A percentile compares a stretch with the other conserved stretches of the same genome.
These are phyloP conservation scores for Chrysocyon brachyurus DNA, from an alignment of 2,797 vertebrate species.

Conservation along the genomic window DNA sequence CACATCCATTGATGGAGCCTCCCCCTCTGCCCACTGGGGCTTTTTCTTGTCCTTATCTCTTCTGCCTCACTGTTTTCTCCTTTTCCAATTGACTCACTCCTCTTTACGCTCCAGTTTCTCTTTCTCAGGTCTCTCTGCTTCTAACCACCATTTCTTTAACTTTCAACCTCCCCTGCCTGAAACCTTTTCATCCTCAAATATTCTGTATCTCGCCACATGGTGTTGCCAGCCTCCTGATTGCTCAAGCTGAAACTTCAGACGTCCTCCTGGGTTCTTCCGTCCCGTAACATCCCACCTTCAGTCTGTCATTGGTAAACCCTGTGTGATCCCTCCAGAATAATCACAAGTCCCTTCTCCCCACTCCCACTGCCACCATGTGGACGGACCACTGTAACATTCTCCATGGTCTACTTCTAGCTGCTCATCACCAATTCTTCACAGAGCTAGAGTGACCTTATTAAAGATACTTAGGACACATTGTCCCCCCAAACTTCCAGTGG, in stretches of 20 bases:
- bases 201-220: accelerated
- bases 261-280: accelerated
- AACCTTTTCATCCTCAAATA: neutral
- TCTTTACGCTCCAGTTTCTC: neutral
- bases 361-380: neutral
- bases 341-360: too few relatives aligned
- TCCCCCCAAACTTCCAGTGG: neutral
- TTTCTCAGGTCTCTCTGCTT: neutral
- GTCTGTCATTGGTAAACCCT: too few relatives aligned
- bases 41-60: neutral
- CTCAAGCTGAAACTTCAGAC: neutral
- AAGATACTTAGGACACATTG: accelerated
- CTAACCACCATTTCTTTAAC: neutral
- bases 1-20: neutral
- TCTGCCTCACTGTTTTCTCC: neutral
- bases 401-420: neutral
- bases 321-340: accelerated
- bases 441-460: neutral
- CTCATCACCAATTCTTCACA: neutral
- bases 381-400: accelerated
- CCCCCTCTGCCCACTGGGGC: accelerated
- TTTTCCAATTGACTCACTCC: constrained; percentile 19
- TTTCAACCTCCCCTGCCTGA: neutral
- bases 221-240: accelerated
- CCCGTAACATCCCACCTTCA: neutral